These are phyloP conservation scores for Drosophila nr. perissopoda DNA, from an alignment of 2,888 invertebrate species.

Conservation along the genomic window DNA sequence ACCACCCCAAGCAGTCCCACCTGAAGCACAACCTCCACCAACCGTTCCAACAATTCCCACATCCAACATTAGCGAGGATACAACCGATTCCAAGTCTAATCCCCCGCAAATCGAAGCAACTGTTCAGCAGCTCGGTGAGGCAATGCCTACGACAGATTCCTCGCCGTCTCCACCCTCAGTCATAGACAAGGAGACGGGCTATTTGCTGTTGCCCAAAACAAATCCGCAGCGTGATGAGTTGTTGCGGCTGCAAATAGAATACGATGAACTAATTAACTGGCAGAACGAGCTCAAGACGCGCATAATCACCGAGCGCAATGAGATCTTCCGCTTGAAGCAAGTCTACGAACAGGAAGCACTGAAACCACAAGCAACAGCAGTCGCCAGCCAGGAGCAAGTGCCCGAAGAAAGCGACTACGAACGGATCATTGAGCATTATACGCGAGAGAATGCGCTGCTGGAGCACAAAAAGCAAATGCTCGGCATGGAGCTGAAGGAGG, in stretches of 20 bases:
- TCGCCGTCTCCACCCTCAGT: slow-evolving; percentile 9
- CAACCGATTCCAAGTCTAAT: slow-evolving; percentile 48
- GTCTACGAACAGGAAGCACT: slow-evolving; percentile 79
- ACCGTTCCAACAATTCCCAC: not conserved
- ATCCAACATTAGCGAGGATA: slow-evolving; percentile 42
- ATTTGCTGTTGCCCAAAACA: slow-evolving; percentile 86
- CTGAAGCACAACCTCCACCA: not conserved
- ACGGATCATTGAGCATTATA: slow-evolving; percentile 86
- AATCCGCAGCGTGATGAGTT: slow-evolving; percentile 86
- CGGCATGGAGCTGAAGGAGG: slow-evolving; percentile 90
- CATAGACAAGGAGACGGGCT: slow-evolving; percentile 75
- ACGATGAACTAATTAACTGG: slow-evolving; percentile 88
- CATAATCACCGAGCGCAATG: slow-evolving; percentile 90
- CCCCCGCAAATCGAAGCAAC: slow-evolving; percentile 35
- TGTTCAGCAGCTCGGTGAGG: slow-evolving; percentile 62
- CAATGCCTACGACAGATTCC: slow-evolving; percentile 1
- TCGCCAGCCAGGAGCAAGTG: slow-evolving; percentile 17
- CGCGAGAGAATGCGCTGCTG: slow-evolving; percentile 88
- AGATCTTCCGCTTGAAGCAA: slow-evolving; percentile 88
- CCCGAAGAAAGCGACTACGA: slow-evolving; percentile 84
- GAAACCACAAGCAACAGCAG: slow-evolving; percentile 11
- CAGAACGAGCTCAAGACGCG: slow-evolving; percentile 89
- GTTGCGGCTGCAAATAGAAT: slow-evolving; percentile 88
- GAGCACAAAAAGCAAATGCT: slow-evolving; percentile 89
- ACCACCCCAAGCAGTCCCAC: slow-evolving; percentile 2